Percentiles rank a stretch among this genome's conserved stretches.
Conservation (phyloP, 2,113 vertebrate genomes). For the Scatophagus argus region DNA sequence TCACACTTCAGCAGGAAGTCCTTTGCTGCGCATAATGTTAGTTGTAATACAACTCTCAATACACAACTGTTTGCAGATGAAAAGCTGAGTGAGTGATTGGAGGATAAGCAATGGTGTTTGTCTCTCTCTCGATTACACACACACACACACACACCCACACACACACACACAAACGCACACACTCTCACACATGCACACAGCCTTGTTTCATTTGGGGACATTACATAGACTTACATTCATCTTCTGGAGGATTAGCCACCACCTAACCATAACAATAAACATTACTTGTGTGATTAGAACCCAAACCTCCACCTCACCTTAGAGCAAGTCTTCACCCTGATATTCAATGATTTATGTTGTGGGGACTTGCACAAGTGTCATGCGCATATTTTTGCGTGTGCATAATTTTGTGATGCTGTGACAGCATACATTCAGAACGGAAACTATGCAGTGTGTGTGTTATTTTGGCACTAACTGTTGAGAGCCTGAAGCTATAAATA, state of each 20-base stretch:
- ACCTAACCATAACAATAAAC: too few species aligned
- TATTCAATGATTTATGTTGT: too few species aligned
- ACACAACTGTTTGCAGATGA: constrained; percentile 37
- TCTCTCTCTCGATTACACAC: not conserved
- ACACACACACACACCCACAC: constrained; percentile 16
- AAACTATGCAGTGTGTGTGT: constrained; percentile 33
- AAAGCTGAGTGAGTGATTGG: constrained; percentile 35
- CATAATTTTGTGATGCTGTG: not conserved
- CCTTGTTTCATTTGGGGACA: too few species aligned
- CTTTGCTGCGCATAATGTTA: constrained; percentile 14
- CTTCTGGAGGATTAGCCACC: too few species aligned
- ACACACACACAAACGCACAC: too few species aligned
- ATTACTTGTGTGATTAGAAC: too few species aligned
- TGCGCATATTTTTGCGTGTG: constrained; percentile 1
- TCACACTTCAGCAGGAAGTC: not conserved
- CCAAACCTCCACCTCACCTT: too few species aligned
- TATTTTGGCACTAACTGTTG: constrained; percentile 1
- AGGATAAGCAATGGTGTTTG: constrained; percentile 31
- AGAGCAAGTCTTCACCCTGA: too few species aligned
- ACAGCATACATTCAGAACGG: constrained; percentile 29
- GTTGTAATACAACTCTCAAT: not conserved
- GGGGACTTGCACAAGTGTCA: too few species aligned
- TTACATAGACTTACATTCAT: too few species aligned
- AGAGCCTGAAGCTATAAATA: constrained; percentile 36
- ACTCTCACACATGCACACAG: too few species aligned